Conservation (phyloP, 1,140 invertebrate genomes). For the Myzus persicae region DNA sequence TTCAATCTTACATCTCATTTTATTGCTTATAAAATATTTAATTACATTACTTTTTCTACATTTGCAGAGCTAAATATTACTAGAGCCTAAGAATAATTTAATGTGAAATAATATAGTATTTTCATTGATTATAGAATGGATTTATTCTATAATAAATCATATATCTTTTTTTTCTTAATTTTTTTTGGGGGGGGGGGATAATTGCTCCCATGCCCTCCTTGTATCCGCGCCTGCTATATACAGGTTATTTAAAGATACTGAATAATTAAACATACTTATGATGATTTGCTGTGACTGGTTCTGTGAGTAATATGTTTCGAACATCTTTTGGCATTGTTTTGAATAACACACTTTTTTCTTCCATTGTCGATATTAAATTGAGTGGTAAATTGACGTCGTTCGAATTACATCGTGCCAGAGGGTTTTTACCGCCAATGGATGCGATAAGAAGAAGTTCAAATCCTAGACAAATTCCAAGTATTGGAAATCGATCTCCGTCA, state of each 20-base stretch:
- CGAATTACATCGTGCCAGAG: slow-evolving; percentile 63
- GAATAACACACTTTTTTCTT: slow-evolving; percentile 41
- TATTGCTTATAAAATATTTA: no score
- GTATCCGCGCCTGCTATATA: no score
- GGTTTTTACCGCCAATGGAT: slow-evolving; percentile 70
- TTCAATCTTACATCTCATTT: no score
- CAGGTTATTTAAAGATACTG: neutral
- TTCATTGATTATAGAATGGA: no score
- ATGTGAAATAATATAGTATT: no score
- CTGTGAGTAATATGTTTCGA: slow-evolving; percentile 1
- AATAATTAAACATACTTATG: neutral
- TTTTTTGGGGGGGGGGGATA: neutral
- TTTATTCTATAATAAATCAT: no score
- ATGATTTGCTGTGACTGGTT: slow-evolving; percentile 39
- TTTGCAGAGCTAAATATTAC: no score
- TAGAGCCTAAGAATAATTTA: no score
- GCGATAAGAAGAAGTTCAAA: slow-evolving; percentile 80
- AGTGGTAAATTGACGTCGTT: slow-evolving; percentile 75
- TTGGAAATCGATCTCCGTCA: slow-evolving; percentile 72
- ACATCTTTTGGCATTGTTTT: slow-evolving; percentile 33
- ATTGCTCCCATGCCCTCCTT: no score
- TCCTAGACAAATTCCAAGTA: slow-evolving; percentile 89
- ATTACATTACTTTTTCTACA: no score
- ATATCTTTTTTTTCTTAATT: no score
- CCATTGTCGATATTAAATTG: slow-evolving; percentile 74